phyloP scores from a whole-genome alignment of 2,888 invertebrate species.

The Rhingia campestris region DNA sequence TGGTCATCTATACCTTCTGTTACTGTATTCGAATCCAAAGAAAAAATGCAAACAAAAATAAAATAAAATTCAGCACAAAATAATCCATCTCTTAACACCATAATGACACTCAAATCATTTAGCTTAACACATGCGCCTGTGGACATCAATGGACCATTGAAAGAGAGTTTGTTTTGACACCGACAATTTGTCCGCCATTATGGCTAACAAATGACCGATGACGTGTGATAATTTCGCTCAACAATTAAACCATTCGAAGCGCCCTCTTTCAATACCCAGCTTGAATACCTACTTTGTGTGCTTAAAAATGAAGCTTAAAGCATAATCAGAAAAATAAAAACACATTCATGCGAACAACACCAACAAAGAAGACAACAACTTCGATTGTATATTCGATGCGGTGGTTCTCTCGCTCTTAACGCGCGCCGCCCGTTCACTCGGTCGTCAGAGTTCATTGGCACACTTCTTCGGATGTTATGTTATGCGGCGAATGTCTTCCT shows the following conservation, averaged over 20 bases:
- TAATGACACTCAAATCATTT: neutral
- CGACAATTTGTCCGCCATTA: conserved; percentile 26
- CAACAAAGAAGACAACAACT: conserved; percentile 62
- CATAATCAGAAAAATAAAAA: conserved; percentile 36
- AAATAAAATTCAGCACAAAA: neutral
- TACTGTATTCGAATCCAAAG: neutral
- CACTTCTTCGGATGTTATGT: conserved; percentile 76
- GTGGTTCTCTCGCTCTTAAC: conserved; percentile 53
- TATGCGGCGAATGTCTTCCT: conserved; percentile 74
- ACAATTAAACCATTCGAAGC: conserved; percentile 25
- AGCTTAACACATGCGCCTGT: neutral
- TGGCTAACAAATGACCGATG: conserved; percentile 28
- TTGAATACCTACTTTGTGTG: conserved; percentile 21
- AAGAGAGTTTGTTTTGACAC: conserved; percentile 30
- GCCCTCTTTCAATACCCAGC: conserved; percentile 20
- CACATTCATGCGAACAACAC: conserved; percentile 50
- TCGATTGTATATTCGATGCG: conserved; percentile 51
- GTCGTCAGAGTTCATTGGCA: conserved; percentile 79
- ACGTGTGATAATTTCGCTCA: conserved; percentile 1
- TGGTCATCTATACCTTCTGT: too few relatives aligned
- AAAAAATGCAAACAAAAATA: neutral
- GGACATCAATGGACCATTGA: conserved; percentile 28
- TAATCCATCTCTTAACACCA: neutral
- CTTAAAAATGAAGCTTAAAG: conserved; percentile 22
- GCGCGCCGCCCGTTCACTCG: conserved; percentile 77